These are phyloP conservation scores for Oostethus manadensis DNA, from an alignment of 2,113 vertebrate species.

Conservation along the genomic window DNA sequence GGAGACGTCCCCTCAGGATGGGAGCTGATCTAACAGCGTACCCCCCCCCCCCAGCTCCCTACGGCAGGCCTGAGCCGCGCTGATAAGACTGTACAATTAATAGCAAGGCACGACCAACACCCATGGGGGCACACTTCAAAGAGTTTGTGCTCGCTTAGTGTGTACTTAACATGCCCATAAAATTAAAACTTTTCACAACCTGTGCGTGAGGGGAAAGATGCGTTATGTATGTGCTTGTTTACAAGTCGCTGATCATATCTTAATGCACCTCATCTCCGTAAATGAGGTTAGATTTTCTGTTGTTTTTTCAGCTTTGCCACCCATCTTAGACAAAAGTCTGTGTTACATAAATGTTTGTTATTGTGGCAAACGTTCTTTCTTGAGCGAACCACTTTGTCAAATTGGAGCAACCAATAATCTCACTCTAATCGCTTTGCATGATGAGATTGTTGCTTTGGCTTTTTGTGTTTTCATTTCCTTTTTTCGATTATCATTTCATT, in stretches of 20 bases:
- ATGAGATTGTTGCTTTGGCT: slow-evolving; percentile 25
- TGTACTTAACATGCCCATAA: slow-evolving; percentile 9
- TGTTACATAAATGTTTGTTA: no score
- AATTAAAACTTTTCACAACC: slow-evolving; percentile 22
- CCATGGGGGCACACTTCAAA: slow-evolving; percentile 51
- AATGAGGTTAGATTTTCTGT: no score
- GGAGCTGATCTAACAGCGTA: slow-evolving; percentile 37
- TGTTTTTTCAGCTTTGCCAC: no score
- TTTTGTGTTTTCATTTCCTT: slow-evolving; percentile 4
- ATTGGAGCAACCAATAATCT: slow-evolving; percentile 47
- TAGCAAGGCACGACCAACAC: slow-evolving; percentile 44
- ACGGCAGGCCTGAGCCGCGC: slow-evolving; percentile 53
- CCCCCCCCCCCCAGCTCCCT: slow-evolving; percentile 33
- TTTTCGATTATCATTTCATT: slow-evolving; percentile 14
- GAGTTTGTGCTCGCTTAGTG: slow-evolving; percentile 10
- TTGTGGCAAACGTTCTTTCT: no score
- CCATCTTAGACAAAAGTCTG: no score
- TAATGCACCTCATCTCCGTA: neutral
- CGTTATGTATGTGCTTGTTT: slow-evolving; percentile 14
- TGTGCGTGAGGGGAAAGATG: slow-evolving; percentile 2
- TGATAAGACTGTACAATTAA: slow-evolving; percentile 66
- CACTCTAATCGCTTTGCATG: slow-evolving; percentile 36
- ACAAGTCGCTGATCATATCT: slow-evolving; percentile 20
- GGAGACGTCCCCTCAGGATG: slow-evolving; percentile 30
- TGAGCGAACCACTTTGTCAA: slow-evolving; percentile 29